phyloP scores from a whole-genome alignment of 2,888 invertebrate species.

The Cremastinae sp. region DNA sequence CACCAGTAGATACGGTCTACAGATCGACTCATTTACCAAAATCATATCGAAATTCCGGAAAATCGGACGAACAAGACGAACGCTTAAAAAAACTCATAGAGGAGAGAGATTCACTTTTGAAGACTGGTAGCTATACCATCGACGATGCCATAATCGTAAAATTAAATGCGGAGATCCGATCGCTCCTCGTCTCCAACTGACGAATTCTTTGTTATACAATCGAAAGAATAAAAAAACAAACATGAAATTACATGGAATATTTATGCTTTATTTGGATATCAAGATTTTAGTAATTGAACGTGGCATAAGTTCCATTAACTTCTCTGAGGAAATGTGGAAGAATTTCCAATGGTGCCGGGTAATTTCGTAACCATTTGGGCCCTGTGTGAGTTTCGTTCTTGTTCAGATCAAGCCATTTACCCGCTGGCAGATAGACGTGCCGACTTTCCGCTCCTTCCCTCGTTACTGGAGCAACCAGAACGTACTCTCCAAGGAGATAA shows the following conservation, averaged over 20 bases:
- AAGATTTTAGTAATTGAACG: not conserved
- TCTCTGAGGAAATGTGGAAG: slow-evolving; percentile 85
- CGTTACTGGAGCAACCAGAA: slow-evolving; percentile 90
- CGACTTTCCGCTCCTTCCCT: slow-evolving; percentile 83
- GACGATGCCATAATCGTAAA: slow-evolving; percentile 81
- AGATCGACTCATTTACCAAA: slow-evolving; percentile 57
- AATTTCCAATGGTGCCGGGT: slow-evolving; percentile 85
- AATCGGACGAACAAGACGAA: slow-evolving; percentile 79
- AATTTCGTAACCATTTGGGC: slow-evolving; percentile 84
- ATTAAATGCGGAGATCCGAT: slow-evolving; percentile 82
- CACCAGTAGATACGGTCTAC: slow-evolving; percentile 52
- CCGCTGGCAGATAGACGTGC: slow-evolving; percentile 88
- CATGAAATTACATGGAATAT: not conserved
- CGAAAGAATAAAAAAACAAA: slow-evolving; percentile 12
- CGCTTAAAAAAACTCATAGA: slow-evolving; percentile 80
- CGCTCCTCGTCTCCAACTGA: slow-evolving; percentile 79
- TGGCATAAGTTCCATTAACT: slow-evolving; percentile 26
- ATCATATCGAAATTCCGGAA: slow-evolving; percentile 63
- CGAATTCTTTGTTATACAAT: slow-evolving; percentile 1
- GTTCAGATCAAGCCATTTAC: slow-evolving; percentile 86
- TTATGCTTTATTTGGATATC: not conserved
- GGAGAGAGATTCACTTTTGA: slow-evolving; percentile 81
- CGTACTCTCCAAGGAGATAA: slow-evolving; percentile 88
- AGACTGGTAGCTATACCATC: slow-evolving; percentile 79
- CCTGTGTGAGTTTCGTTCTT: slow-evolving; percentile 81